Conservation (phyloP, 2,113 vertebrate genomes). For the Corydoras maculifer region DNA sequence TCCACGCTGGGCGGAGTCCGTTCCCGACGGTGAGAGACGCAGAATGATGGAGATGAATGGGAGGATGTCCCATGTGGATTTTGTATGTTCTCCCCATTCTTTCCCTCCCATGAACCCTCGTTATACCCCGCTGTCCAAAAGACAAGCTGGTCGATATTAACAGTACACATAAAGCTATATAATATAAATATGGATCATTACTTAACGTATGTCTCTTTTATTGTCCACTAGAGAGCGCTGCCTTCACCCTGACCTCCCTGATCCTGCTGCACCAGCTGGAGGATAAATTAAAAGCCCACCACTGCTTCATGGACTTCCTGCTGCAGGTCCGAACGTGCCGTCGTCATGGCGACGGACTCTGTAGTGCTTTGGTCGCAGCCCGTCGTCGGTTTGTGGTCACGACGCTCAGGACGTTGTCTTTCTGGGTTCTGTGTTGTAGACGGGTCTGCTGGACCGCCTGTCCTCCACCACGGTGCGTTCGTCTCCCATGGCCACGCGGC, state of each 20-base stretch:
- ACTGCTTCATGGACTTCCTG: conserved; percentile 88
- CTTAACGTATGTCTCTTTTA: neutral
- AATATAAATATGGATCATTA: too few species aligned
- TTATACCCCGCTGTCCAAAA: too few species aligned
- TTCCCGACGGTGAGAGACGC: conserved; percentile 77
- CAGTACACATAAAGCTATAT: too few species aligned
- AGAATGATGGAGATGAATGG: neutral
- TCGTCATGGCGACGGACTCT: too few species aligned
- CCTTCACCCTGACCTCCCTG: conserved; percentile 85
- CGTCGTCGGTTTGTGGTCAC: too few species aligned
- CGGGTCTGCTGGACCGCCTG: conserved; percentile 78
- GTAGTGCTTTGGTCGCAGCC: too few species aligned
- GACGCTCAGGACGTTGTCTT: too few species aligned
- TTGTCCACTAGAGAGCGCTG: conserved; percentile 71
- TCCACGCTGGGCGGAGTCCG: conserved; percentile 93
- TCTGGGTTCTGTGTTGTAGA: conserved; percentile 54
- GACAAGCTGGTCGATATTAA: too few species aligned
- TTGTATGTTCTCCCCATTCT: too few species aligned
- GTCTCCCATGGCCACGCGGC: conserved; percentile 73
- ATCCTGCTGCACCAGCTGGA: conserved; percentile 95
- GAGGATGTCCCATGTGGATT: neutral
- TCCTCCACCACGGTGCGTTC: conserved; percentile 64
- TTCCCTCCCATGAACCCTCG: too few species aligned
- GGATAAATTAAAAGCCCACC: conserved; percentile 96
- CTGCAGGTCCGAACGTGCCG: conserved; percentile 67